A percentile compares a stretch with the other conserved stretches of the same genome.
phyloP scores from a whole-genome alignment of 1,140 invertebrate genomes.

The Laupala kohalensis region DNA sequence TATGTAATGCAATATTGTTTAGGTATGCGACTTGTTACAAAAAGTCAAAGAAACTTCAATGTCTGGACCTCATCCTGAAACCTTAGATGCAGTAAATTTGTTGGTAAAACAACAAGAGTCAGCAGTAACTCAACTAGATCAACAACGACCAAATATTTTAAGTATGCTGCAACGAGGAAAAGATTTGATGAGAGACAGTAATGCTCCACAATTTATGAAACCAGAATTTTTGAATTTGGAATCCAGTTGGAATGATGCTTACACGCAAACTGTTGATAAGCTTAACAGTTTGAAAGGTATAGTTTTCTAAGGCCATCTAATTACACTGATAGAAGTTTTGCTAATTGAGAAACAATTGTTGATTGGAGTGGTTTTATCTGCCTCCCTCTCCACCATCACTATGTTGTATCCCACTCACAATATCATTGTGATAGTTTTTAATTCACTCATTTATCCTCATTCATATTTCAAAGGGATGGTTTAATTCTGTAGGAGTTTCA shows the following conservation, averaged over 20 bases:
- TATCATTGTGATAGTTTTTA: too few relatives aligned
- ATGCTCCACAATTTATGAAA: constrained; percentile 73
- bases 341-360: not conserved
- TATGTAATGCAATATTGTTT: not conserved
- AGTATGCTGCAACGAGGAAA: constrained; percentile 82
- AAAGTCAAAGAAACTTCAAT: constrained; percentile 55
- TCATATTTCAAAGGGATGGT: too few relatives aligned
- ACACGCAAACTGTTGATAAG: constrained; percentile 68
- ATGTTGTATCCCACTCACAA: too few relatives aligned
- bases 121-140: constrained; percentile 67
- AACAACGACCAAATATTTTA: constrained; percentile 72
- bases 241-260: constrained; percentile 74
- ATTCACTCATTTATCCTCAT: too few relatives aligned
- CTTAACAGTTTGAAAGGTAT: constrained; percentile 62
- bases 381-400: too few relatives aligned
- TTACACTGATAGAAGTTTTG: not conserved
- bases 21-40: constrained; percentile 49
- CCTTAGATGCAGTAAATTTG: constrained; percentile 56
- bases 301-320: not conserved
- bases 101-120: constrained; percentile 65
- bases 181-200: constrained; percentile 62
- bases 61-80: constrained; percentile 48
- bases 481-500: too few relatives aligned
- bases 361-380: too few relatives aligned
- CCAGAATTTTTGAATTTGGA: constrained; percentile 73